Evolutionary conservation across 2,888 invertebrate species (phyloP).

Genomic region (Boloria euphrosyne): DNA sequence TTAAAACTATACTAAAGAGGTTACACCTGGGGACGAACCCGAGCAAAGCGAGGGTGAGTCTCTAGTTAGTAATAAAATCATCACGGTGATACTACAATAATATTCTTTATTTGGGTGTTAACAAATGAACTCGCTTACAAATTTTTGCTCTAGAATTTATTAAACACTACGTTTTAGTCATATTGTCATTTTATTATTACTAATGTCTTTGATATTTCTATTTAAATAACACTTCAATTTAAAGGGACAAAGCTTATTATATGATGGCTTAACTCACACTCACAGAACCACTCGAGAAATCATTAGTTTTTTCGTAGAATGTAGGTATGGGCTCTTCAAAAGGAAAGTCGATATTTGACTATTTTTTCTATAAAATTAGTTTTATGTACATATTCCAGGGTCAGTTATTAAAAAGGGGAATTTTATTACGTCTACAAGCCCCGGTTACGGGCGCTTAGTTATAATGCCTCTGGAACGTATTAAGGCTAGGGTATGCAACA

Average conservation of each 20-base stretch:
- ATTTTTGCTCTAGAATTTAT: slow-evolving; percentile 21
- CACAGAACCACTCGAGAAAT: no score
- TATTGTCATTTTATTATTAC: not conserved
- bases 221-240: no score
- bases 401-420: slow-evolving; percentile 21
- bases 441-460: slow-evolving; percentile 53
- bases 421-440: slow-evolving; percentile 48
- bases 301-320: no score
- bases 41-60: no score
- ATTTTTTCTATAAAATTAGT: no score
- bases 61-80: slow-evolving; percentile 51
- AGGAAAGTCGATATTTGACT: no score
- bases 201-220: no score
- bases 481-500: slow-evolving; percentile 8
- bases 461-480: slow-evolving; percentile 41
- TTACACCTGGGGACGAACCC: no score
- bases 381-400: slow-evolving; percentile 12
- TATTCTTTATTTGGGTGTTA: slow-evolving; percentile 24
- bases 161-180: not conserved
- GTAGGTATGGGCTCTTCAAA: no score
- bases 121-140: slow-evolving; percentile 21
- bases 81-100: slow-evolving; percentile 27
- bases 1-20: no score
- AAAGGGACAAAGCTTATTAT: no score
- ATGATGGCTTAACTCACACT: no score